phyloP scores from a whole-genome alignment of 2,113 vertebrate species.

The Dolichallabes microphthalmus region DNA sequence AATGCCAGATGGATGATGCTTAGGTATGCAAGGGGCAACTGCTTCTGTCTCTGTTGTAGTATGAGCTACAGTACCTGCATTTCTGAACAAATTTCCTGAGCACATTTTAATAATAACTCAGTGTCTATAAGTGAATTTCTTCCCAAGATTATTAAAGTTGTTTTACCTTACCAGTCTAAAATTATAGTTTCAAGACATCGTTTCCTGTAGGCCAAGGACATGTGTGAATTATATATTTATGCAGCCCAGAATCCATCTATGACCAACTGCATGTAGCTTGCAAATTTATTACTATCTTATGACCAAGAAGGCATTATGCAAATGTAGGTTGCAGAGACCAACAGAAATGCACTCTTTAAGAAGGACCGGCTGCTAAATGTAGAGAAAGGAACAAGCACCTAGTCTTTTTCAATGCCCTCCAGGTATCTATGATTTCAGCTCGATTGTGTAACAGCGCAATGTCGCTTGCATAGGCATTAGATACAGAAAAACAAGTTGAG shows the following conservation, averaged over 20 bases:
- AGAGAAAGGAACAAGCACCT: slow-evolving; percentile 11
- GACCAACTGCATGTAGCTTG: not conserved
- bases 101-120: slow-evolving; percentile 19
- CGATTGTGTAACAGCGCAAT: slow-evolving; percentile 30
- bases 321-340: slow-evolving; percentile 33
- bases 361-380: slow-evolving; percentile 31
- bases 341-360: slow-evolving; percentile 40
- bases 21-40: slow-evolving; percentile 28
- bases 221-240: slow-evolving; percentile 36
- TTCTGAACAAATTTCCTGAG: not conserved
- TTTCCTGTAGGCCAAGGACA: slow-evolving; percentile 14
- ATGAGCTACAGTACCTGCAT: slow-evolving; percentile 19
- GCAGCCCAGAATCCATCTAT: slow-evolving; percentile 16
- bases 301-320: slow-evolving; percentile 38
- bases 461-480: not conserved
- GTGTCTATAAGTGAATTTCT: slow-evolving; percentile 2
- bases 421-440: not conserved
- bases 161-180: slow-evolving; percentile 23
- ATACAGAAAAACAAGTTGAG: slow-evolving; percentile 37
- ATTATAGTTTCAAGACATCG: slow-evolving; percentile 19
- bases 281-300: slow-evolving; percentile 36
- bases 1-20: slow-evolving; percentile 24
- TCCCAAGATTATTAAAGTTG: slow-evolving; percentile 35
- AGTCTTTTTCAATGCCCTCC: slow-evolving; percentile 29
- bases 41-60: not conserved